phyloP scores from a whole-genome alignment of 2,888 invertebrate species.

The Archips crataeganus region DNA sequence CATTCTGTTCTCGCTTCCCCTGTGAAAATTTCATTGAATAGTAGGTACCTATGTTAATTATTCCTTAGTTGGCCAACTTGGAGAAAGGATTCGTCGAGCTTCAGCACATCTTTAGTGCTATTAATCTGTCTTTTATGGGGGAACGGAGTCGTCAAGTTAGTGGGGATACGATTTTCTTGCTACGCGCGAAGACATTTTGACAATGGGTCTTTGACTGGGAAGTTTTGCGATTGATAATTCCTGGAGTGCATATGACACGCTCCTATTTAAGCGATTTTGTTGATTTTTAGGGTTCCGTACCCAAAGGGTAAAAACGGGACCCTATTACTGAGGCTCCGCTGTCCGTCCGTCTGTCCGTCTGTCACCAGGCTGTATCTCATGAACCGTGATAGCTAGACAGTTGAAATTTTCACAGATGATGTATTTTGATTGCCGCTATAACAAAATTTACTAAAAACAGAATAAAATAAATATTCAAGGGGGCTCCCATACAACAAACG shows the following conservation, averaged over 20 bases:
- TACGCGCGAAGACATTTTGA: conserved; percentile 47
- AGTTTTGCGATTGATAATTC: conserved; percentile 19
- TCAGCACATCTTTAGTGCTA: conserved; percentile 61
- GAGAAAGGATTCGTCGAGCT: conserved; percentile 55
- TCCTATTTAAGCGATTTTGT: background rate
- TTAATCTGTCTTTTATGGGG: conserved; percentile 56
- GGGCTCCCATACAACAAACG: too few species aligned
- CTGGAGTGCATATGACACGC: too few species aligned
- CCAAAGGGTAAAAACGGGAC: too few species aligned
- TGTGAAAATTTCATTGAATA: conserved; percentile 72
- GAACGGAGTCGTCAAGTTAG: conserved; percentile 43
- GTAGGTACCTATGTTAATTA: conserved; percentile 48
- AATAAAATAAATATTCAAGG: too few species aligned
- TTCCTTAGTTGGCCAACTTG: conserved; percentile 50
- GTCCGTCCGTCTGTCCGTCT: too few species aligned
- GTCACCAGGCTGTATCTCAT: too few species aligned
- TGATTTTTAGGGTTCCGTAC: too few species aligned
- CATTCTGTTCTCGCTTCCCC: conserved; percentile 65
- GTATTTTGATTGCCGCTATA: too few species aligned
- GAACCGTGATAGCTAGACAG: too few species aligned
- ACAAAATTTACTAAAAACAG: too few species aligned
- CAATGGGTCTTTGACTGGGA: conserved; percentile 44
- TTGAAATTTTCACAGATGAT: too few species aligned
- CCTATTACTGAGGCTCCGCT: too few species aligned
- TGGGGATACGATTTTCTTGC: conserved; percentile 48